phyloP scores from a whole-genome alignment of 2,888 invertebrate species.

The Sceliomorpha sp. region DNA sequence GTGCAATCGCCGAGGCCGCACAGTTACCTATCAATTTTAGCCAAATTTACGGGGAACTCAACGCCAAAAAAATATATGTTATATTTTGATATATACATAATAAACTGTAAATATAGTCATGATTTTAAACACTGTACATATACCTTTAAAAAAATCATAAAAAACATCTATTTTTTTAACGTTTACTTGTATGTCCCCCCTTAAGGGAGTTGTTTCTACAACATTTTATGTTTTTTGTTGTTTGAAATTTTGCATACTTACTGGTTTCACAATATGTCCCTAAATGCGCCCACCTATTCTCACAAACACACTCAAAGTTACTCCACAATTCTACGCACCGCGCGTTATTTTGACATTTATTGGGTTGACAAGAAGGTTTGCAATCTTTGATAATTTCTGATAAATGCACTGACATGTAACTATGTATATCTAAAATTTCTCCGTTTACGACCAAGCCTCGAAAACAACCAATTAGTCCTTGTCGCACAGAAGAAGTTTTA shows the following conservation, averaged over 20 bases:
- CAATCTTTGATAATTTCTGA: conserved; percentile 96
- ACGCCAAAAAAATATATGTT: no score
- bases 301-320: conserved; percentile 94
- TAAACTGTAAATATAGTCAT: no score
- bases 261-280: conserved; percentile 95
- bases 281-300: conserved; percentile 95
- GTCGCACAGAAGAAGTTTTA: conserved; percentile 90
- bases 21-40: no score
- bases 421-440: conserved; percentile 93
- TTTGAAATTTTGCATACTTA: conserved; percentile 82
- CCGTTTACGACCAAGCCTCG: conserved; percentile 95
- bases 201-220: no score
- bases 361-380: conserved; percentile 95
- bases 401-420: conserved; percentile 94
- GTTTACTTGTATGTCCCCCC: no score
- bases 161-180: no score
- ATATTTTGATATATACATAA: no score
- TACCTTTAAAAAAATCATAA: no score
- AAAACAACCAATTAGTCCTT: conserved; percentile 96
- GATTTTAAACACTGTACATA: no score
- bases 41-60: no score
- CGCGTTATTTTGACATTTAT: conserved; percentile 95
- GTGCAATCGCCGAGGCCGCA: no score
- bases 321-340: conserved; percentile 96
- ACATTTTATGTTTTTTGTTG: no score